Evolutionary conservation across 2,888 invertebrate species (phyloP), one percentile per base, ranked within the genome.

Genomic region (Saturnia japonica): DNA sequence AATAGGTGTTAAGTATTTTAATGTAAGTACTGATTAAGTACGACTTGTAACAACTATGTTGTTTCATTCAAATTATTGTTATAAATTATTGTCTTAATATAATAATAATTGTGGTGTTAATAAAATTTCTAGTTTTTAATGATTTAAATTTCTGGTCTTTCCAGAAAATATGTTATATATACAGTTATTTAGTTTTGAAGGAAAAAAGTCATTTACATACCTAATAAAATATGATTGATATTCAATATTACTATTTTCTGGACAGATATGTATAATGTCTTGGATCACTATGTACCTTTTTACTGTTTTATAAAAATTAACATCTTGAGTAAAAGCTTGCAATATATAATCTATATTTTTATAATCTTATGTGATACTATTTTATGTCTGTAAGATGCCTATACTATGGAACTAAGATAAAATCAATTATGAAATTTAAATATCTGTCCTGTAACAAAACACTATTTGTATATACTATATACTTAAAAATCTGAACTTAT

Each of bases 11-110:
- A 77, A 72, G 79, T 76, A 78, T 78, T 78, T 84, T 74, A 81
- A 78, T 79, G 86, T 91, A 91, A 83, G 91, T 93, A 92, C 91
- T 90, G 81, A 77, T 85, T 78, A 85, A 91, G 91, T 92, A 93
- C 89, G 82, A 84, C 77, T 83, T 85, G 91, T 93, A 92, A 92
- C 92, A 93, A 93, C 92, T 89, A 85, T 93, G 93, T 93, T 93
- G 92, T 91, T 54, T 25, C 57, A 60, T 87, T 87, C 80, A 80
- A 77, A 71, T 70, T 70, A 78, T 78, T 77, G 74, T 78, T 75
- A 74, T 74, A 76, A 74, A 72, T 73, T 75, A 71, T 71, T 47
- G 25, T 22, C 47, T 64, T 34, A 51, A 42, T 68, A 68, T 62
- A 90, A 89, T 62, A 90, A 89, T 82, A 28, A 28, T 6, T 60